Evolutionary conservation across 2,888 invertebrate species (phyloP).

Genomic region (Spilosoma lubricipeda): DNA sequence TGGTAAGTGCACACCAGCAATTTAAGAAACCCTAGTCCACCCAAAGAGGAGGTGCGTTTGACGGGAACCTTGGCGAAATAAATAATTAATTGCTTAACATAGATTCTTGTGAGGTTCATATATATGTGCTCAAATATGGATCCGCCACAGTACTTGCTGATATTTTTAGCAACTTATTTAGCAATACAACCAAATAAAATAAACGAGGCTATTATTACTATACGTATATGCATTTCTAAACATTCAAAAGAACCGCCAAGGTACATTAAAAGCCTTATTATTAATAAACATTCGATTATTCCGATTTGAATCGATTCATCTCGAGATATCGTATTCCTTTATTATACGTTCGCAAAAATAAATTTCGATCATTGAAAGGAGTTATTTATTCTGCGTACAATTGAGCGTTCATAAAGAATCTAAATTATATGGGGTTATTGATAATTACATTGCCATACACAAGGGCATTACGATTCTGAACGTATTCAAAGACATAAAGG

Average conservation of each 20-base stretch:
- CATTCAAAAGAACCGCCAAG: background rate
- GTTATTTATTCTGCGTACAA: constrained; percentile 44
- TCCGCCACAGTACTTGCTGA: background rate
- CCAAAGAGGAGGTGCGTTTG: background rate
- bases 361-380: constrained; percentile 61
- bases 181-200: background rate
- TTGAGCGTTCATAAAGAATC: constrained; percentile 22
- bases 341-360: constrained; percentile 66
- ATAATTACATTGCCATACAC: constrained; percentile 23
- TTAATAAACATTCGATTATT: background rate
- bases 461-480: constrained; percentile 16
- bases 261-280: background rate
- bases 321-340: constrained; percentile 60
- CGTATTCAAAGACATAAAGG: constrained; percentile 16
- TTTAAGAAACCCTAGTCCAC: no score
- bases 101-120: background rate
- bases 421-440: constrained; percentile 37
- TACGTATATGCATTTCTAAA: background rate
- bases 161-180: background rate
- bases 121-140: background rate
- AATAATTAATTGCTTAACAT: background rate
- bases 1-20: no score
- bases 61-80: background rate
- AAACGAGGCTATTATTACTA: background rate
- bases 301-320: constrained; percentile 50